Evolutionary conservation across 1,140 invertebrate species (phyloP), one percentile per base, ranked within the genome.

Genomic region (Apolygus lucorum): DNA sequence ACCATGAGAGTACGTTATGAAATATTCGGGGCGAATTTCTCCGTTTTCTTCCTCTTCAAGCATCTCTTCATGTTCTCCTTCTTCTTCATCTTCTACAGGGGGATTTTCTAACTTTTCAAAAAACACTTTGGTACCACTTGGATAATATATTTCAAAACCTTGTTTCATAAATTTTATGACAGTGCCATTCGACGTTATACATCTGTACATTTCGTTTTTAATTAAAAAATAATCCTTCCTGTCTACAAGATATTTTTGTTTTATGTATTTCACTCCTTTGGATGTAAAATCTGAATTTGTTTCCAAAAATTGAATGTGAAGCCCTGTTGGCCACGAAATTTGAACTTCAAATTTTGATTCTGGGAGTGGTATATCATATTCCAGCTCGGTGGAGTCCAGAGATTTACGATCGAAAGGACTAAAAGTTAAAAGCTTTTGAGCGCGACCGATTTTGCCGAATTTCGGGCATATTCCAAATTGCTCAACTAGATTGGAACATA

Each of bases 251-350:
- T 66, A 66, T 66, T 66, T 17, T 29, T 66, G 64, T 66, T 66
- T 66, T n/a, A 66, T n/a, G 28, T 66, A 66, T 21, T 59, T 59
- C 11, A 59, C 54, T 17, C 4, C 34, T 42, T 42, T 42, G 34
- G 34, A 17, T 42, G 34, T 42, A 22, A 63, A 2, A 25, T 27
- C 62, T 66, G 17, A 26, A 2, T 14, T n/a, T 25, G 27, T 66
- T 2, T n/a, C n/a, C 14, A 66, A 17, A 21, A 66, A 28, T 8
- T 17, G n/a, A 2, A 66, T 26, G 28, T 66, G 64, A 8, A 66
- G 29, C 2, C 64, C 64, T 8, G 64, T 66, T 4, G 64, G 64
- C 14, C n/a, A 66, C 14, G 64, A 66, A 1, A 66, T 28, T 29
- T 66, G 64, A n/a, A 42, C 27, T 13, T 66, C 64, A 28, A 34